Base-by-base conservation (phyloP, 2,797 vertebrate genomes). In the Xenentodon cancila region DNA sequence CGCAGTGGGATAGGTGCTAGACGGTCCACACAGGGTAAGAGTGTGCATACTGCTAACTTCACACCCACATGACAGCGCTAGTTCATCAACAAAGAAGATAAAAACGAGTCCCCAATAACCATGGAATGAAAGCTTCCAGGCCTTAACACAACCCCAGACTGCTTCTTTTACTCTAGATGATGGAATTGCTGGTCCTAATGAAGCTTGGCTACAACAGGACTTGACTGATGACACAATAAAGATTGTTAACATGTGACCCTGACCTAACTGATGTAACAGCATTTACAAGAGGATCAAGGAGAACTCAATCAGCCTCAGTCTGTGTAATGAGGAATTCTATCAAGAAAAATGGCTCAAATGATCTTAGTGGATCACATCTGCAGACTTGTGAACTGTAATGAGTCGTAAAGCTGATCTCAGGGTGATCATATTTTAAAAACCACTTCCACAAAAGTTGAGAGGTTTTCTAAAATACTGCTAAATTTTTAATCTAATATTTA, bases 61-160 rank as follows among this genome's bases (percentile, higher is more conserved):
- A 11, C 34, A 37, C 11, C 34, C 34, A 37, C 34, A 13, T 9
- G 11, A 11, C 6, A 37, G 11, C 34, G 11, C 34, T 37, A 37
- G 11, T 37, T 37, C 34, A 65, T 49, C 42, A 44, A 71, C 52
- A 27, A 21, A 72, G 48, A 68, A 52, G 50, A n/a, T 54, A 37
- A 11, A 37, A 37, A 37, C 3, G 34, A 37, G 11, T 37, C 34
- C 34, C 34, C 3, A 11, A 37, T 12, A 37, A 62, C 55, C 45
- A 53, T 59, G 63, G 25, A 22, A 40, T 9, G 37, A 22, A 43
- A 27, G 42, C 55, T 9, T 13, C 12, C 30, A 3, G 13, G 6
- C 9, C 3, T 15, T 43, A 25, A 1, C 34, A 16, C 7, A 12
- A 15, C 16, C 9, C 25, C 25, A 25, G 25, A 2, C 57, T 32